These are phyloP conservation scores for Eudasyphora cyanicolor DNA, from an alignment of 2,888 invertebrate genomes.

Conservation along the genomic window DNA sequence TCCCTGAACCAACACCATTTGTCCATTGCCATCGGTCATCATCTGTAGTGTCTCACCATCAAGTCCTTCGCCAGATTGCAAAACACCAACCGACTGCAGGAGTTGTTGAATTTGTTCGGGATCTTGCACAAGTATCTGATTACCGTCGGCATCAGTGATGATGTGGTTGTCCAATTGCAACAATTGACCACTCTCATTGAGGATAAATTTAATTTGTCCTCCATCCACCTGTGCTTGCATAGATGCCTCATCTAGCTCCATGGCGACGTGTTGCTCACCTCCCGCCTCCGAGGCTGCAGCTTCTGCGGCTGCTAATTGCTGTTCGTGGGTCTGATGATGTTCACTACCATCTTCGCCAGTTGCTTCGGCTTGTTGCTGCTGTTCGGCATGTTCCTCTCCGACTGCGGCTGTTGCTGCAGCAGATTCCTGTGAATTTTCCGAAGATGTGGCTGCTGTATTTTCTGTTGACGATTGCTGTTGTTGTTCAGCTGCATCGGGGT, in stretches of 20 bases:
- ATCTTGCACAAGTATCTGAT: slow-evolving; percentile 80
- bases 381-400: slow-evolving; percentile 4
- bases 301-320: slow-evolving; percentile 64
- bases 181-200: slow-evolving; percentile 80
- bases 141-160: slow-evolving; percentile 80
- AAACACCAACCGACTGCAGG: slow-evolving; percentile 79
- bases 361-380: slow-evolving; percentile 49
- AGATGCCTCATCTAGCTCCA: slow-evolving; percentile 79
- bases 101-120: slow-evolving; percentile 80
- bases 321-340: slow-evolving; percentile 44
- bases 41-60: slow-evolving; percentile 80
- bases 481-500: neutral
- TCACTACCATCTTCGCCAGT: slow-evolving; percentile 37
- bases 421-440: slow-evolving; percentile 45
- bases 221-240: slow-evolving; percentile 80
- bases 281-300: slow-evolving; percentile 65
- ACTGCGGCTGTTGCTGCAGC: slow-evolving; percentile 12
- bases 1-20: slow-evolving; percentile 80
- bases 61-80: slow-evolving; percentile 79
- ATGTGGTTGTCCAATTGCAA: slow-evolving; percentile 80
- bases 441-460: slow-evolving; percentile 29
- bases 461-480: slow-evolving; percentile 32
- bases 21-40: slow-evolving; percentile 80
- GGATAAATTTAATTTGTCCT: slow-evolving; percentile 80
- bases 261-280: slow-evolving; percentile 76